phyloP scores from a whole-genome alignment of 2,797 vertebrate species.

The Phrynocephalus vlangalii region DNA sequence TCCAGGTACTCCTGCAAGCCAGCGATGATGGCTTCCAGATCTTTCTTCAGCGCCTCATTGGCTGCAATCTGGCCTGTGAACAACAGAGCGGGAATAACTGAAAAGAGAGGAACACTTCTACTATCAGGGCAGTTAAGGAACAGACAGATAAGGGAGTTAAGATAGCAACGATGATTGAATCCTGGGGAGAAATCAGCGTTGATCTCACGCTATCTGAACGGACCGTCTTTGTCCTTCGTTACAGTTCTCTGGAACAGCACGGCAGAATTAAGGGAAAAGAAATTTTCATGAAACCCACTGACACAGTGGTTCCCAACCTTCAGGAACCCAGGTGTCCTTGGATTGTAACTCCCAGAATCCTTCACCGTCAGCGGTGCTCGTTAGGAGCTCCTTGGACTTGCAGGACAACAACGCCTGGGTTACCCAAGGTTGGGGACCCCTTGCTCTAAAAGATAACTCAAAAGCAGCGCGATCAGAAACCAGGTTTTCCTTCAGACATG shows the following conservation, averaged over 20 bases:
- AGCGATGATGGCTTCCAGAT: constrained; percentile 87
- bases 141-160: background rate
- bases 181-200: background rate
- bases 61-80: constrained; percentile 89
- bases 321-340: too few species aligned
- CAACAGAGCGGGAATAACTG: background rate
- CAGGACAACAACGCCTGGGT: too few species aligned
- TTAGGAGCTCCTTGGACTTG: too few species aligned
- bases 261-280: too few species aligned
- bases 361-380: too few species aligned
- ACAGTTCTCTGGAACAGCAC: background rate
- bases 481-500: background rate
- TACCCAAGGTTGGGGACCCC: too few species aligned
- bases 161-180: background rate
- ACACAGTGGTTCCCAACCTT: too few species aligned
- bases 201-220: background rate
- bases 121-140: background rate
- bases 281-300: background rate
- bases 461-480: too few species aligned
- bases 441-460: too few species aligned
- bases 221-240: background rate
- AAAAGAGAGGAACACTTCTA: background rate
- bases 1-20: constrained; percentile 91
- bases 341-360: too few species aligned
- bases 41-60: constrained; percentile 89